Evolutionary conservation across 2,888 invertebrate genomes (phyloP).

Genomic region (Caenorhabditis doughertyi): DNA sequence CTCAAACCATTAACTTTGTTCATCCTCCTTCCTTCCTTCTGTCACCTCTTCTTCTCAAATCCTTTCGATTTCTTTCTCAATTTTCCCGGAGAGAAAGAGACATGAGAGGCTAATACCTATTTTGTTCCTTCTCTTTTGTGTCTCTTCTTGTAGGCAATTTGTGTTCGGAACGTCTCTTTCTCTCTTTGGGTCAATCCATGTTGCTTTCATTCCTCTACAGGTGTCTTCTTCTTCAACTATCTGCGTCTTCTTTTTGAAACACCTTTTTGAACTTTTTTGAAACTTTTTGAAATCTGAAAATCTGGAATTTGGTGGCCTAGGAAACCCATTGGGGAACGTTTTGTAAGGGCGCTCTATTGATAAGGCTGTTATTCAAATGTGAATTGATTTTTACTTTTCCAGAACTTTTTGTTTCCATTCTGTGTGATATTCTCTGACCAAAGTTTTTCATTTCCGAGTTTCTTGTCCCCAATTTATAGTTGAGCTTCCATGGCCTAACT

Average conservation of each 20-base stretch:
- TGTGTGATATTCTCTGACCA: too few species aligned
- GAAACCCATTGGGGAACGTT: too few species aligned
- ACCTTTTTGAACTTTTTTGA: conserved; percentile 8
- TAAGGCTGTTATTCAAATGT: too few species aligned
- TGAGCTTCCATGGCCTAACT: too few species aligned
- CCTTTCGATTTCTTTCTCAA: background rate
- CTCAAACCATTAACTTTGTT: too few species aligned
- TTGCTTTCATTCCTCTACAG: conserved; percentile 15
- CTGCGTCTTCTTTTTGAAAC: conserved; percentile 30
- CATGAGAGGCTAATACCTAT: conserved; percentile 43
- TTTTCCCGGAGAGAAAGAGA: conserved; percentile 5
- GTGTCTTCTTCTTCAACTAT: conserved; percentile 13
- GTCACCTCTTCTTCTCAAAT: background rate
- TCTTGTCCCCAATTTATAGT: too few species aligned
- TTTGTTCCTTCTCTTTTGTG: conserved; percentile 35
- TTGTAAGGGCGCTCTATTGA: too few species aligned
- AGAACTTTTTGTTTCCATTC: too few species aligned
- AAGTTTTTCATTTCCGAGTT: too few species aligned
- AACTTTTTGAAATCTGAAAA: background rate
- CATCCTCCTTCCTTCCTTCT: too few species aligned
- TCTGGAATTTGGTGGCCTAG: too few species aligned
- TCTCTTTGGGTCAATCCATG: conserved; percentile 49
- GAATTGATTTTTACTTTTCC: too few species aligned
- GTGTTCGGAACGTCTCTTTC: conserved; percentile 25
- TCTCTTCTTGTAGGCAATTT: conserved; percentile 47